Base-by-base conservation (phyloP, 2,797 vertebrate genomes). In the Glyptemys insculpta region DNA sequence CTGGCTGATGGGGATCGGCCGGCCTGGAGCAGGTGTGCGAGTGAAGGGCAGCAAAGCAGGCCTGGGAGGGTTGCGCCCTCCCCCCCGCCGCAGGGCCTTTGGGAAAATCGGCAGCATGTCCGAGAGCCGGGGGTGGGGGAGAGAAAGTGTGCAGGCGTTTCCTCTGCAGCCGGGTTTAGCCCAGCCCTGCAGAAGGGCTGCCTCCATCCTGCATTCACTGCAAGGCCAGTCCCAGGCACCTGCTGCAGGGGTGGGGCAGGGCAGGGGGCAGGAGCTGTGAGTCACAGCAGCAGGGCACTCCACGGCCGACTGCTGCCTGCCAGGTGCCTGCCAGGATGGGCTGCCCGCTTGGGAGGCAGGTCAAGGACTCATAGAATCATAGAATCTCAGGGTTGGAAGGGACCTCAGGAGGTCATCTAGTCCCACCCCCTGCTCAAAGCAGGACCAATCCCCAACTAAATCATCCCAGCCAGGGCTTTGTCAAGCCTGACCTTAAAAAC, bases 151-250 rank as follows among this genome's bases (percentile, higher is more conserved):
- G 65, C 65, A n/a, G 62, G 16, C 62, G 8, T 68, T 68, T n/a
- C 62, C 62, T 19, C 18, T 37, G 62, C 34, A 10, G 62, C 59
- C 16, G 34, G 34, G 9, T 6, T 65, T 37, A 19, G 34, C 34
- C 8, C 59, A 62, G 59, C 6, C 31, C 59, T 4, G 74, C 83
- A 89, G 65, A 62, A 59, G 56, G 14, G 59, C 31, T 15, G 31
- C 59, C 27, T 62, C 59, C 31, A 16, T 8, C 59, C 59, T 62
- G 59, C 31, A 16, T n/a, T 37, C 12, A 2, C 23, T 4, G 41
- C 53, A 76, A 49, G 86, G 76, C 86, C 83, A 76, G 50, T 59
- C 89, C 94, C 92, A 72, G 79, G 15, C 87, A 83, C 84, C 83
- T 79, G 79, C 76, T 52, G 19, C 29, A 54, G 83, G 49, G 8